Base-by-base conservation (phyloP, 2,113 vertebrate genomes). In the Parotia lawesii region DNA sequence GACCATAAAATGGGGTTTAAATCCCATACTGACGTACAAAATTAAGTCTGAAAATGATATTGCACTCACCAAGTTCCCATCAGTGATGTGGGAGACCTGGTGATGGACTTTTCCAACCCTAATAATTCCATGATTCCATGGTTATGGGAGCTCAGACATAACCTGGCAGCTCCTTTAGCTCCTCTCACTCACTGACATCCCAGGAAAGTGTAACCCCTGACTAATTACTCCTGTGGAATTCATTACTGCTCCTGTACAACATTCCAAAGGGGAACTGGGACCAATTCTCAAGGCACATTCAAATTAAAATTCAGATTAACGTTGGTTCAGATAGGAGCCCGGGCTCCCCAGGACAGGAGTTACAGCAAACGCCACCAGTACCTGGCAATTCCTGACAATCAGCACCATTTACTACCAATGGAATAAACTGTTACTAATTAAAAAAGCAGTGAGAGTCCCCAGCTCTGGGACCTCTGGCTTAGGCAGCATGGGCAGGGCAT, bases 11-110 rank as follows among this genome's bases (percentile, higher is more conserved):
- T 0, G 4, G 7, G 1, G 25, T 23, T 50, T 38, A 20, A 83
- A 37, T 14, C 62, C 53, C 27, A 15, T 0, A 16, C 0, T 50
- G 38, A 50, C 3, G 28, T 16, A 42, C 16, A 42, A 27, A 86
- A 60, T 25, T 4, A 27, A 40, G 23, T 4, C 54, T 31, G 13
- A 22, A 31, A 33, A n/a, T 5, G 22, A 7, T 6, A 27, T 4
- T 29, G 20, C 12, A 22, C 3, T 14, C 51, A 5, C 31, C 0
- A 0, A 40, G 38, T 38, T 31, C 27, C 21, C 0, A 3, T 7
- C 77, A 64, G 57, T 2, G 23, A 4, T 2, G 12, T 2, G 57
- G 85, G 56, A 69, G 6, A 12, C 29, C 75, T 23, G 18, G 11
- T 1, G 18, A 18, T 0, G 15, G 28, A 27, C 6, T 9, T 35